A percentile compares a stretch with the other conserved stretches of the same genome.
Evolutionary conservation across 2,113 vertebrate genomes (phyloP).

Genomic region (human): GRCh38 chr1:29915001-29915500

Average conservation of each 20-base stretch:
- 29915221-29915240: neutral
- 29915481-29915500: neutral
- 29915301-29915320: neutral
- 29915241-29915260: neutral
- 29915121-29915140: neutral
- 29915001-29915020: neutral
- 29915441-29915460: neutral
- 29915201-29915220: neutral
- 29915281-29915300: neutral
- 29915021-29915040: neutral
- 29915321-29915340: too few species aligned
- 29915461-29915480: accelerated
- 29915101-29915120: neutral
- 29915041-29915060: neutral
- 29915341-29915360: neutral
- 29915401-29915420: neutral
- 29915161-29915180: neutral
- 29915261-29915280: neutral
- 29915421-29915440: too few species aligned
- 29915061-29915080: accelerated
- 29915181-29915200: neutral
- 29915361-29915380: neutral
- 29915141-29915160: neutral
- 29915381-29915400: neutral
- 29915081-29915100: neutral